Percentiles rank a stretch among this genome's conserved stretches.
phyloP scores from a whole-genome alignment of 2,797 vertebrate species.

The Cossypha caffra region DNA sequence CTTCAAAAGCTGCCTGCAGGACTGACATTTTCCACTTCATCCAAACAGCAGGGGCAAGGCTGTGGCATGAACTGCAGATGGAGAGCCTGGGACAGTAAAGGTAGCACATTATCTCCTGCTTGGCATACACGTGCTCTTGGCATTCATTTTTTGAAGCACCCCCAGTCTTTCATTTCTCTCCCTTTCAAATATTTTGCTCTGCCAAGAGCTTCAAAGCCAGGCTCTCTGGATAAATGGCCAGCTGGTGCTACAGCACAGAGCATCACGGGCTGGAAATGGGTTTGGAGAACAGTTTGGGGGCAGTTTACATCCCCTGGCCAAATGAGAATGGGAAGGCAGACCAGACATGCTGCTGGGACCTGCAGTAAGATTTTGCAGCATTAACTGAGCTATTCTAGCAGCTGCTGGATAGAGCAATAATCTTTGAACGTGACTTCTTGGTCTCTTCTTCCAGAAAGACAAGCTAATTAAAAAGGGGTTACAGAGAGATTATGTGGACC shows the following conservation, averaged over 20 bases:
- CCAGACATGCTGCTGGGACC: conserved; percentile 3
- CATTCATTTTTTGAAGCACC: background rate
- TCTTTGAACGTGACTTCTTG: conserved; percentile 36
- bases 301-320: background rate
- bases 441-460: conserved; percentile 32
- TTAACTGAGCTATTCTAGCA: conserved; percentile 17
- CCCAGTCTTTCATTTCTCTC: background rate
- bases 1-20: background rate
- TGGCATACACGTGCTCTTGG: background rate
- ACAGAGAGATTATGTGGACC: conserved; percentile 35
- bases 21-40: background rate
- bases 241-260: background rate
- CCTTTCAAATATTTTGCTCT: conserved; percentile 1
- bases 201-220: conserved; percentile 19
- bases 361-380: background rate
- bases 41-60: background rate
- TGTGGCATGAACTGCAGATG: background rate
- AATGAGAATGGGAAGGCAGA: background rate
- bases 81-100: background rate
- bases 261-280: background rate
- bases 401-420: conserved; percentile 47
- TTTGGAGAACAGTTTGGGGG: background rate
- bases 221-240: background rate
- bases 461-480: conserved; percentile 62
- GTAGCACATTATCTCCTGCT: background rate